Evolutionary conservation across 2,888 invertebrate species (phyloP), one percentile per base, ranked within the genome.

Genomic region (Noctuana brunneofusca): DNA sequence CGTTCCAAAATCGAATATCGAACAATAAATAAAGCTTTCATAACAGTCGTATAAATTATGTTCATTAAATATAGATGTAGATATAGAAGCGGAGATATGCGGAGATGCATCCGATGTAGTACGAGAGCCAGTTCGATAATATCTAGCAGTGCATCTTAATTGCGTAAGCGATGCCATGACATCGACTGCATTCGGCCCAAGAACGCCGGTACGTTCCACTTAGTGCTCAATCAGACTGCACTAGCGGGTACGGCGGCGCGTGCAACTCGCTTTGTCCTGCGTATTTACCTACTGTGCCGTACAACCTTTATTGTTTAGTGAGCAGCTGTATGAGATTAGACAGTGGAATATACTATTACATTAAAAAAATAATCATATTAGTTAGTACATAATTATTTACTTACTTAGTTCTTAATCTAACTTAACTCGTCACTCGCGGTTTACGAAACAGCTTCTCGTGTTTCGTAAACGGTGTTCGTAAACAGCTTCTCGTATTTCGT

Each of bases 111-210:
- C 54, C 57, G 66, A 68, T 66, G 67, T 65, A 60, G 68, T 71
- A 67, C 69, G 66, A 68, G 66, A 69, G 68, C 66, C 60, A 54
- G 54, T 66, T 66, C 70, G 78, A 81, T 79, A 73, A 68, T 70
- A 84, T 82, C 82, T 75, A 72, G 73, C 69, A 68, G 71, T 78
- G 77, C 76, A 81, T 83, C 80, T 79, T 79, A 77, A 82, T 85
- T 86, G 81, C 81, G 79, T 76, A 83, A 82, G 70, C 68, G 68
- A 74, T 73, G 73, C 75, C 78, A 73, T 76, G 76, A 78, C 77
- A 77, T 75, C 74, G 72, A 67, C 73, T 73, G 78, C 75, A 75
- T 75, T 75, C 74, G 70, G 72, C 35, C 60, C 54, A 54, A 54
- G 54, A 60, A 54, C 60, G 54, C 68, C 11, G 56, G 50, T 49